Evolutionary conservation across 2,797 vertebrate species (phyloP), one percentile per base, ranked within the genome.

Genomic region (Erpetoichthys calabaricus): DNA sequence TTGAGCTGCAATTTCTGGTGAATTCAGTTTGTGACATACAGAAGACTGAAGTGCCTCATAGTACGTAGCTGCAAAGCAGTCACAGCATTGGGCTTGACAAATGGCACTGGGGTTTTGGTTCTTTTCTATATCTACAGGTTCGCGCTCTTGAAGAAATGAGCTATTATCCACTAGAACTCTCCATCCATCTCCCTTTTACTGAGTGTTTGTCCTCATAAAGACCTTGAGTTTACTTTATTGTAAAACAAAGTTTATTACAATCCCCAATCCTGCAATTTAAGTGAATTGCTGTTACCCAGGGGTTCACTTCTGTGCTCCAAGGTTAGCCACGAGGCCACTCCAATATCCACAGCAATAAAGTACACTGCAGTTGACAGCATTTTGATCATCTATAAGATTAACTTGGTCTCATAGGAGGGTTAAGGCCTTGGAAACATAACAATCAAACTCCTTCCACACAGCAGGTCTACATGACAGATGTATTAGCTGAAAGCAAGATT

Each of bases 351-450:
- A 52, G 53, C 10, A 51, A 8, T 10, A 53, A 57, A 54, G 8
- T 51, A 51, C 45, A 58, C 8, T 45, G 61, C 41, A 47, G 44
- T 9, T 47, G 47, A 51, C 61, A 58, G 47, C 47, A 45, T 52
- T 53, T 10, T 7, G 49, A 45, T 43, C 6, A 47, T 57, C 45
- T 56, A 51, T 52, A 56, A 56, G 47, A 56, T 56, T 47, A 59
- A 46, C 43, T 52, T 41, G n/a, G 43, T 52, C 55, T 45, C 49
- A 25, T 25, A 46, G 59, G 44, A 56, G 47, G 49, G 53, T 55
- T 41, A 8, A 4, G 51, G 59, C 42, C 59, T 59, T 44, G 45
- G 44, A 47, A 47, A 43, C 58, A 25, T 45, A 25, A 46, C 25
- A 44, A 47, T 59, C 42, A n/a, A 6, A 7, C 7, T 8, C 52